These are phyloP conservation scores for Stenurella melanura DNA, from an alignment of 2,888 invertebrate genomes.

Conservation along the genomic window DNA sequence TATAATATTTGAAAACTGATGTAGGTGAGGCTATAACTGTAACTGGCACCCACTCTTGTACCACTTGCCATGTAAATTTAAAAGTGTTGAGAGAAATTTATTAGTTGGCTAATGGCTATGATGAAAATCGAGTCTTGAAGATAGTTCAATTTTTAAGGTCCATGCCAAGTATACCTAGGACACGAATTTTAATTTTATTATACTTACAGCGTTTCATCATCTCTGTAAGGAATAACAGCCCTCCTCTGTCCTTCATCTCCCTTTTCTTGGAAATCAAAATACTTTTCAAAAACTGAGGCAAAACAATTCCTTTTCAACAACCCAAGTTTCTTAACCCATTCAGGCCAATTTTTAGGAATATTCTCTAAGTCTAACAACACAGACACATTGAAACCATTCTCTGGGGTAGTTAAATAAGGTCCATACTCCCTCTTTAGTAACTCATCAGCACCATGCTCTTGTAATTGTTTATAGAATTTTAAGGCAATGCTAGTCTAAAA, in stretches of 20 bases:
- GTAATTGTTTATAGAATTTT: conserved; percentile 98
- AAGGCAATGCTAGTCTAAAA: conserved; percentile 96
- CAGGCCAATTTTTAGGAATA: conserved; percentile 93
- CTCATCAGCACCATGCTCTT: conserved; percentile 98
- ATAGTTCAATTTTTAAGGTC: no score
- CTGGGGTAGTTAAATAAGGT: conserved; percentile 85
- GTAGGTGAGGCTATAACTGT: no score
- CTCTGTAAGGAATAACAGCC: conserved; percentile 98
- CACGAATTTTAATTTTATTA: not conserved
- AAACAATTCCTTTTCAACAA: conserved; percentile 98
- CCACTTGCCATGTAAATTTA: no score
- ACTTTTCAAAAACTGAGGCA: conserved; percentile 99
- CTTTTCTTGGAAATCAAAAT: conserved; percentile 97
- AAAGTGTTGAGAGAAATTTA: no score
- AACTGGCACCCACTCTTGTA: no score
- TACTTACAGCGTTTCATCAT: conserved; percentile 97
- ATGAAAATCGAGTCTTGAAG: no score
- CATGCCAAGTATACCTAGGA: no score
- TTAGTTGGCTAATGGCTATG: no score
- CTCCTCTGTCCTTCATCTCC: conserved; percentile 93
- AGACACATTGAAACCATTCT: conserved; percentile 96
- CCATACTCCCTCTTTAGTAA: conserved; percentile 96
- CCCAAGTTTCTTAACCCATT: conserved; percentile 92
- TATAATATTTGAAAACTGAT: no score
- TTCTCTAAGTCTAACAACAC: conserved; percentile 94